Conservation (phyloP, 53 echinoderm and acorn worm species). For the Apostichopus leukothele region DNA sequence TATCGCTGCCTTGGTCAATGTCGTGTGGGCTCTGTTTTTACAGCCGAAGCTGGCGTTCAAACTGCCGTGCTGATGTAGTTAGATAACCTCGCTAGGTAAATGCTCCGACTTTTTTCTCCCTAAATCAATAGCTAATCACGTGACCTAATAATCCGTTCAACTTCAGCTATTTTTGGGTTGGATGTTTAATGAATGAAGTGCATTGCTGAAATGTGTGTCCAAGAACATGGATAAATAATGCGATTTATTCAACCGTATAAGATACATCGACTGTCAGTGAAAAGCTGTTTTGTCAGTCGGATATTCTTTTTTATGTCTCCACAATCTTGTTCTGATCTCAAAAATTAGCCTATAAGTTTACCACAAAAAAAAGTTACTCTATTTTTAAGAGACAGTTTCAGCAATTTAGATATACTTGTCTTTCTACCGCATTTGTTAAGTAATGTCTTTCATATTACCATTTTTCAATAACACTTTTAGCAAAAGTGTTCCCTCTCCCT, state of each 20-base stretch:
- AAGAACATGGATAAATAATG: background rate
- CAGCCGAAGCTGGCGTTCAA: slow-evolving; percentile 35
- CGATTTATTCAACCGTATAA: background rate
- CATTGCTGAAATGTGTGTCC: background rate
- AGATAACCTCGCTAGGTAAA: slow-evolving; percentile 6
- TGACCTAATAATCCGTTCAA: slow-evolving; percentile 3
- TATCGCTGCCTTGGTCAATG: slow-evolving; percentile 23
- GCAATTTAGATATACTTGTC: too few relatives aligned
- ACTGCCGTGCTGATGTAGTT: background rate
- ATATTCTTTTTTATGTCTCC: background rate
- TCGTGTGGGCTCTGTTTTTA: slow-evolving; percentile 31
- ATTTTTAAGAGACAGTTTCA: too few relatives aligned
- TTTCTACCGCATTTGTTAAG: too few relatives aligned
- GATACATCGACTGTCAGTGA: background rate
- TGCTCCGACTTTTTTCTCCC: slow-evolving; percentile 2
- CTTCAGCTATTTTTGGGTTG: too few relatives aligned
- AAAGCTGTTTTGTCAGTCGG: slow-evolving; percentile 44
- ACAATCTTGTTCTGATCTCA: too few relatives aligned
- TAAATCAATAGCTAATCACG: slow-evolving; percentile 26
- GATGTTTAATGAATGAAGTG: background rate
- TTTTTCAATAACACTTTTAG: too few relatives aligned
- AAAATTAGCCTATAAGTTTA: too few relatives aligned
- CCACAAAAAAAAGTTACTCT: too few relatives aligned
- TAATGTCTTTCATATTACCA: too few relatives aligned
- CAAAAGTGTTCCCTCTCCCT: too few relatives aligned